phyloP scores from a whole-genome alignment of 2,888 invertebrate species.

The Seladonia tumulorum region DNA sequence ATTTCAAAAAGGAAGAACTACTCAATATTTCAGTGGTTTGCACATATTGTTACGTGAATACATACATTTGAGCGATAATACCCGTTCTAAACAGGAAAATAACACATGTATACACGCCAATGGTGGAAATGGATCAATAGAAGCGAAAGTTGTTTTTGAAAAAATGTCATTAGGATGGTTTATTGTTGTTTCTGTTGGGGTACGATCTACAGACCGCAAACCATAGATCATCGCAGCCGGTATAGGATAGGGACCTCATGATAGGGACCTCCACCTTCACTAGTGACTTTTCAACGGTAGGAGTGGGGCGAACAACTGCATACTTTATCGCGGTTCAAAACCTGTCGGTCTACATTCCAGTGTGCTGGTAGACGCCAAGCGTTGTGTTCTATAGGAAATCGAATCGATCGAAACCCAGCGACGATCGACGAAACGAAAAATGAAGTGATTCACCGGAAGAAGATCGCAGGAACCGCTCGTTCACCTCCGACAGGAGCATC shows the following conservation, averaged over 20 bases:
- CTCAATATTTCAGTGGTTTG: neutral
- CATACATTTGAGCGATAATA: neutral
- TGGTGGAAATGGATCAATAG: neutral
- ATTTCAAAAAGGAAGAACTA: no score
- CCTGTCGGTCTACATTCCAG: slow-evolving; percentile 84
- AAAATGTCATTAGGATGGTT: neutral
- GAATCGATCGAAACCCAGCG: slow-evolving; percentile 21
- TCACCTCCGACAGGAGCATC: slow-evolving; percentile 13
- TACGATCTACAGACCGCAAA: neutral
- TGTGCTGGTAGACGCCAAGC: slow-evolving; percentile 82
- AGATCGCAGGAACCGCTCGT: slow-evolving; percentile 20
- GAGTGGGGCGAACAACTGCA: slow-evolving; percentile 31
- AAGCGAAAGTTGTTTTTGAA: neutral
- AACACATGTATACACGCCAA: neutral
- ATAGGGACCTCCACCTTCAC: neutral
- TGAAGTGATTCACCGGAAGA: slow-evolving; percentile 54
- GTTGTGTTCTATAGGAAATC: slow-evolving; percentile 51
- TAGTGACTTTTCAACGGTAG: slow-evolving; percentile 1
- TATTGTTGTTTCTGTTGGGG: neutral
- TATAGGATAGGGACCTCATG: slow-evolving; percentile 6
- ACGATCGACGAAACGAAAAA: slow-evolving; percentile 34
- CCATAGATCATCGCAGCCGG: neutral
- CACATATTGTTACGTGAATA: neutral
- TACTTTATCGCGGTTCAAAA: slow-evolving; percentile 78
- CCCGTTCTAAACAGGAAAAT: neutral